Conservation (phyloP, 2,888 invertebrate species). For the Limnephilus marmoratus region DNA sequence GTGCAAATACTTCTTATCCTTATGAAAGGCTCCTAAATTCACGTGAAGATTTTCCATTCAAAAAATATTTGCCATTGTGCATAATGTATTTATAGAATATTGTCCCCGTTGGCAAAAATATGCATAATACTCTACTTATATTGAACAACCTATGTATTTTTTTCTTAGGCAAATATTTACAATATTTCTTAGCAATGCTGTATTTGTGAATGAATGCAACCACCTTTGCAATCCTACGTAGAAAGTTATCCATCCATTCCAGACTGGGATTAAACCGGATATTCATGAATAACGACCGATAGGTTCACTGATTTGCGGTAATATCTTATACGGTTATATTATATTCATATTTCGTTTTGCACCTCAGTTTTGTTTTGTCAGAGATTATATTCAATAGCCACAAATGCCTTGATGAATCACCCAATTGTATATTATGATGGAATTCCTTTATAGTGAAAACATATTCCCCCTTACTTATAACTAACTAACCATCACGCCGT, state of each 20-base stretch:
- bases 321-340: neutral
- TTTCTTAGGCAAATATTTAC: neutral
- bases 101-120: neutral
- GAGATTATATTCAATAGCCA: no score
- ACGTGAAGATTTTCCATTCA: neutral
- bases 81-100: no score
- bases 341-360: neutral
- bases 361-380: no score
- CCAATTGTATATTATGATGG: no score
- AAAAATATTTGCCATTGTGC: neutral
- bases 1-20: neutral
- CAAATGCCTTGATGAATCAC: no score
- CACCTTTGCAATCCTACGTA: neutral
- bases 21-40: no score
- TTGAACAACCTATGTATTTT: no score
- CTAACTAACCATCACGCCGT: no score
- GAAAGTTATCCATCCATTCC: slow-evolving; percentile 31
- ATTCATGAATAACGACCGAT: neutral
- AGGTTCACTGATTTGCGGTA: slow-evolving; percentile 23
- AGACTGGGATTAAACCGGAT: slow-evolving; percentile 24
- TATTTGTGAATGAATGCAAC: neutral
- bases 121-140: no score
- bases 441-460: no score
- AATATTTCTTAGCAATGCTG: neutral
- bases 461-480: no score